Evolutionary conservation across 2,113 vertebrate species (phyloP), one percentile per base, ranked within the genome.

Genomic region (Macquaria australasica): DNA sequence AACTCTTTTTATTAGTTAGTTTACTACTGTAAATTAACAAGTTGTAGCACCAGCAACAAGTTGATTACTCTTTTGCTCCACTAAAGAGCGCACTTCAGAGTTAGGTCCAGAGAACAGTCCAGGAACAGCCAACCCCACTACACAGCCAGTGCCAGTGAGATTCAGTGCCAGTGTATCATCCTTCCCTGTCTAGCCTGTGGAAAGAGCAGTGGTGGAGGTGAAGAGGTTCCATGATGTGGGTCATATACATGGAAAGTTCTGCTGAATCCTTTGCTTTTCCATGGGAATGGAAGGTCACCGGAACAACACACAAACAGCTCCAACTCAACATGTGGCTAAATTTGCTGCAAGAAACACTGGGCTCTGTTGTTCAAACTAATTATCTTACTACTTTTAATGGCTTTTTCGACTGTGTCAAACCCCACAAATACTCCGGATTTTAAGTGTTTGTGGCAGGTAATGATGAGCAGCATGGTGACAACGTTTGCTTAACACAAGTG

Each of bases 141-240:
- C 15, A 79, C 62, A 78, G 77, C 45, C 51, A 76, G 73, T 87
- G 80, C 87, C 87, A 88, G 77, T 68, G 59, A 72, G 71, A 77
- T 75, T 71, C 78, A 56, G 64, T 80, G 87, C 87, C 88, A 93
- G 89, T 87, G 89, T 83, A 92, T 89, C 91, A 90, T 88, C 89
- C 79, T 80, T 86, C 87, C 73, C 86, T 75, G 86, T 91, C 85
- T 79, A 77, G 87, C 77, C 88, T 89, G 88, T 92, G 93, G 91
- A 94, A 91, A 94, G 90, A 90, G 74, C 76, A 55, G 75, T 53
- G 84, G 86, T 84, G 84, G 89, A 93, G 90, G 90, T 90, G 91
- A 93, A 75, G 86, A 79, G 87, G 83, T 92, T 93, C 87, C 91
- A 85, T 88, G 90, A 93, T 92, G 87, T 89, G 85, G 91, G 86